Conservation (phyloP, 2,888 invertebrate species). For the Pharmacophagus antenor region DNA sequence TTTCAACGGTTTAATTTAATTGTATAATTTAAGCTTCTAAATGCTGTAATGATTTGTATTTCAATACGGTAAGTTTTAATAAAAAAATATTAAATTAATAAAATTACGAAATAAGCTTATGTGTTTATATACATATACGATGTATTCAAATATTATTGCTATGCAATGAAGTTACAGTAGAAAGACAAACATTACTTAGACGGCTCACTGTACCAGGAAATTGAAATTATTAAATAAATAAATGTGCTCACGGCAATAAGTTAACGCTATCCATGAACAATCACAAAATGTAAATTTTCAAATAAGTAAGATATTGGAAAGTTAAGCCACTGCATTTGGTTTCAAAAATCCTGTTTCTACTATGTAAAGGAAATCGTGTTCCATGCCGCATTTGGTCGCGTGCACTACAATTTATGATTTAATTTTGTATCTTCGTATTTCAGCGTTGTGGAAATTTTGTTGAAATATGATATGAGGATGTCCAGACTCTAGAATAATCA, state of each 20-base stretch:
- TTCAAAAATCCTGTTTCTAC: slow-evolving; percentile 18
- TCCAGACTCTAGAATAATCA: no score
- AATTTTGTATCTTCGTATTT: slow-evolving; percentile 22
- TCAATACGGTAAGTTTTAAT: no score
- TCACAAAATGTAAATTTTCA: slow-evolving; percentile 13
- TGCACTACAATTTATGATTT: slow-evolving; percentile 27
- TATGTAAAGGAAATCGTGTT: slow-evolving; percentile 13
- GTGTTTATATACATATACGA: no score
- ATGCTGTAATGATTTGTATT: no score
- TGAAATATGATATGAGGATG: no score
- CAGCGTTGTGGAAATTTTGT: not conserved
- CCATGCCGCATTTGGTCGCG: slow-evolving; percentile 10
- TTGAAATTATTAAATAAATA: not conserved
- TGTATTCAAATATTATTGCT: no score
- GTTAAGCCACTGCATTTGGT: slow-evolving; percentile 7
- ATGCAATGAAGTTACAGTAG: no score
- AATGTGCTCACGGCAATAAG: not conserved
- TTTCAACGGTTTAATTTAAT: no score
- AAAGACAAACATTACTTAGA: no score
- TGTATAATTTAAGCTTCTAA: no score
- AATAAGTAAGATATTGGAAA: slow-evolving; percentile 5
- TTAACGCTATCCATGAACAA: not conserved
- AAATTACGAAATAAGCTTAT: no score
- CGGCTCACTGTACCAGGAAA: slow-evolving; percentile 34
- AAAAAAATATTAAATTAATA: no score